Conservation (phyloP, 1,140 invertebrate species). For the Amphibalanus amphitrite region DNA sequence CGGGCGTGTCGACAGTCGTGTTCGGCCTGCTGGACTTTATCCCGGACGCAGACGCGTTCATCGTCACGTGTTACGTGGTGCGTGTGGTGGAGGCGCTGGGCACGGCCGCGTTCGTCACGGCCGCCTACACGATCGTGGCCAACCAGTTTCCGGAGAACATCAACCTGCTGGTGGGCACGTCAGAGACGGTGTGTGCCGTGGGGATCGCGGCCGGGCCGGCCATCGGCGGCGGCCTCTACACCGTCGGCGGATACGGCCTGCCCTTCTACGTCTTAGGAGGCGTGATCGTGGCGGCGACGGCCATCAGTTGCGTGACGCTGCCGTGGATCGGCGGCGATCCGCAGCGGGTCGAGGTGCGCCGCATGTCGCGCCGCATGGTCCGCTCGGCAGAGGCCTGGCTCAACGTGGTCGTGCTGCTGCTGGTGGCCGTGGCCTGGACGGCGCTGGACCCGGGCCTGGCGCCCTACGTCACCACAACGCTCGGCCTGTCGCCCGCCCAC, state of each 20-base stretch:
- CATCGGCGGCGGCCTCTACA: constrained; percentile 59
- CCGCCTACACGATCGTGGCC: constrained; percentile 83
- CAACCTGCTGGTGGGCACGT: constrained; percentile 67
- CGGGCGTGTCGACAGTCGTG: constrained; percentile 24
- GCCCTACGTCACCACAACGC: background rate
- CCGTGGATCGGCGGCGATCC: background rate
- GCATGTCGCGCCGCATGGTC: constrained; percentile 41
- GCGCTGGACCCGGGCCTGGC: background rate
- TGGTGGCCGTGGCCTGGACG: background rate
- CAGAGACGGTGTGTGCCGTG: constrained; percentile 79
- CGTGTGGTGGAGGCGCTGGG: constrained; percentile 69
- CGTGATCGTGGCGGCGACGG: background rate
- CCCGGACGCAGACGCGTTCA: background rate
- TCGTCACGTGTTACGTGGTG: background rate
- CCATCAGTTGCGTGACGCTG: background rate
- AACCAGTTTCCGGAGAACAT: constrained; percentile 80
- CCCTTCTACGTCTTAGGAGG: constrained; percentile 56
- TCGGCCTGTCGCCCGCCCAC: background rate
- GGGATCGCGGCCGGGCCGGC: constrained; percentile 77
- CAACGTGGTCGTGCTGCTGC: background rate
- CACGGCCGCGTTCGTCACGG: constrained; percentile 77
- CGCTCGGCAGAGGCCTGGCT: constrained; percentile 39
- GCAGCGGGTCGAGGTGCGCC: constrained; percentile 26
- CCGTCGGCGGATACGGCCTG: constrained; percentile 61
- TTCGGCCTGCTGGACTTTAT: background rate